A percentile compares a stretch with the other conserved stretches of the same genome.
Evolutionary conservation across 2,797 vertebrate species (phyloP).

Genomic region (Eospalax fontanierii): DNA sequence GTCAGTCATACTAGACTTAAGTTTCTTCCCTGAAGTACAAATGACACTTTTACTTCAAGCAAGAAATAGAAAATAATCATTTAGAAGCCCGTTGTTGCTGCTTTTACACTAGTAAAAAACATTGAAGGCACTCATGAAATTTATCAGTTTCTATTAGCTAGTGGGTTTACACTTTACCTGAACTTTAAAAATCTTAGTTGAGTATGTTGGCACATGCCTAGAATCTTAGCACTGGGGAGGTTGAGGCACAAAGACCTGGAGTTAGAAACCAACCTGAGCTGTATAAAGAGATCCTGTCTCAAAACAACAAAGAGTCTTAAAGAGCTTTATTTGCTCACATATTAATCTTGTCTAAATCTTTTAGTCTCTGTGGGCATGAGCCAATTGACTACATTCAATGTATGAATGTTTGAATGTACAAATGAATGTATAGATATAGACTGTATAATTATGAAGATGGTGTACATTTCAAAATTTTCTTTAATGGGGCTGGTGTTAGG

Average conservation of each 20-base stretch:
- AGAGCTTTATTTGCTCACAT: slow-evolving; percentile 24
- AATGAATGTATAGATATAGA: slow-evolving; percentile 27
- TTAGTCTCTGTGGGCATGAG: background rate
- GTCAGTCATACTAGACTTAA: background rate
- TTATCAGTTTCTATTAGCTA: background rate
- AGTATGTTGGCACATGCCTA: background rate
- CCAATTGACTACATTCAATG: slow-evolving; percentile 4
- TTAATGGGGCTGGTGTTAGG: background rate
- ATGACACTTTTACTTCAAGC: too few species aligned
- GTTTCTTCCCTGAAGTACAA: too few species aligned
- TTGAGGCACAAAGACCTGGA: background rate
- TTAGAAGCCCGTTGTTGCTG: background rate
- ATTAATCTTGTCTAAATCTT: slow-evolving; percentile 16
- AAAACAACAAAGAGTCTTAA: background rate
- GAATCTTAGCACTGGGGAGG: background rate
- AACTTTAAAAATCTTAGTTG: background rate
- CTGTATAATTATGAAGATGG: slow-evolving; percentile 19
- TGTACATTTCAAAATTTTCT: slow-evolving; percentile 22
- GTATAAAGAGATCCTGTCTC: background rate
- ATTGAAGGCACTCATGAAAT: background rate
- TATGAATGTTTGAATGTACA: slow-evolving; percentile 41
- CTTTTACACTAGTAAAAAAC: slow-evolving; percentile 21
- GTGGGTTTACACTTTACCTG: background rate
- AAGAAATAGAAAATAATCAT: background rate
- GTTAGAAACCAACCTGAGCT: background rate